These are phyloP conservation scores for Albula goreensis DNA, from an alignment of 2,113 vertebrate genomes.

Conservation along the genomic window DNA sequence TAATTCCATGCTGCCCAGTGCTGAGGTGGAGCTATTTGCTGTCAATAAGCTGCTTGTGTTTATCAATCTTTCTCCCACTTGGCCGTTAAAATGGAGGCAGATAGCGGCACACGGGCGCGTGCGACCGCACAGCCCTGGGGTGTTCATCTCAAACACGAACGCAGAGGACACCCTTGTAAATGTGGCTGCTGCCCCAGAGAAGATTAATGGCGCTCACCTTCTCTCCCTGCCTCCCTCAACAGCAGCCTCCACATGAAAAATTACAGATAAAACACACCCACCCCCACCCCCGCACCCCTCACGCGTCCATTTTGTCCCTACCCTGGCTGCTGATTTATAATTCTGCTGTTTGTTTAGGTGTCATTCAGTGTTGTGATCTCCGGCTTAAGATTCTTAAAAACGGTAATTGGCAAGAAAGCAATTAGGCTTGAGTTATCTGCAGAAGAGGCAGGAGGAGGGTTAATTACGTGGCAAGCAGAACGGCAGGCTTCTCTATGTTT, in stretches of 20 bases:
- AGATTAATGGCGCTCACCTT: constrained; percentile 9
- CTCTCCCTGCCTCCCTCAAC: background rate
- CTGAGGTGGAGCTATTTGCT: background rate
- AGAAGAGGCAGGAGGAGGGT: background rate
- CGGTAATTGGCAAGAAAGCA: background rate
- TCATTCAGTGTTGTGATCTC: background rate
- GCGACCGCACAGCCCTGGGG: background rate
- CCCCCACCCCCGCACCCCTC: background rate
- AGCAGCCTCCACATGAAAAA: background rate
- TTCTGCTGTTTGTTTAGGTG: background rate
- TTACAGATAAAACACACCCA: constrained; percentile 5
- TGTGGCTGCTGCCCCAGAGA: background rate
- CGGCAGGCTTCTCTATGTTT: background rate
- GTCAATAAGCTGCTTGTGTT: background rate
- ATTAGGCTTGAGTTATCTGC: background rate
- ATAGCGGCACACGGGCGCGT: background rate
- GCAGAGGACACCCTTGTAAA: constrained; percentile 15
- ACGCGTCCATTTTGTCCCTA: background rate
- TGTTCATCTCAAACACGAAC: background rate
- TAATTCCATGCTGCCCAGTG: background rate
- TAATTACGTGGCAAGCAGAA: background rate
- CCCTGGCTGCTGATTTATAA: background rate
- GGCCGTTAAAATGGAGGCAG: background rate
- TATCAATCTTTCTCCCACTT: background rate
- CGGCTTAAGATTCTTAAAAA: background rate